Base-by-base conservation (phyloP, 2,113 vertebrate species). In the Thunnus thynnus region DNA sequence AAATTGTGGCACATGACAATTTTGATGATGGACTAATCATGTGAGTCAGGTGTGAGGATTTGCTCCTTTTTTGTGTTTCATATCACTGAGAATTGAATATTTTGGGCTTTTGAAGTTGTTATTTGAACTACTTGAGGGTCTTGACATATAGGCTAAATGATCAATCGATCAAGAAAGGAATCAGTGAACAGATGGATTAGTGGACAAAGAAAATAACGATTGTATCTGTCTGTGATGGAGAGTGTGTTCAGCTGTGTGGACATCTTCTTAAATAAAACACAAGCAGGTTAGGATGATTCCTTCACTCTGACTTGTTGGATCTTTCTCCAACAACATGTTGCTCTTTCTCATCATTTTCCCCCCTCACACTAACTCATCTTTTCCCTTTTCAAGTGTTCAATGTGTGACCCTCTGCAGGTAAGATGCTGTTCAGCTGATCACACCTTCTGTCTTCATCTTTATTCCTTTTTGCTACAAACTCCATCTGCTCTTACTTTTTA, bases 341-440 rank as follows among this genome's bases (percentile, higher is more conserved):
- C 3, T 3, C 27, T 30, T 30, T 30, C 27, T 30, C 27, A 30
- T 30, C 22, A 22, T 22, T 8, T 18, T 30, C 13, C 5, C 30
- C 20, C 44, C 5, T 2, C 25, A 22, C 58, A 57, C 72, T 67
- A 27, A 69, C 46, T 57, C 8, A 36, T 64, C 64, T 79, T 27
- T 48, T 30, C 51, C 58, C 47, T 64, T 13, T 46, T 67, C 22
- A 68, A 77, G 56, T 3, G 78, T 3, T 20, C 16, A 14, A 14
- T 20, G n/a, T 13, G 48, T 7, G 72, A 67, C 47, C 27, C 10
- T 72, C 47, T 67, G 64, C 47, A 85, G 83, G 78, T 78, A 78
- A 76, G 76, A 36, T 55, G 51, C 63, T 4, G 64, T 4, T 72
- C 68, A 36, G 48, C 44, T 58, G 1, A 4, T 60, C 5, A 44